Evolutionary conservation across 2,797 vertebrate genomes (phyloP), one percentile per base, ranked within the genome.

Genomic region (Pipistrellus kuhlii): DNA sequence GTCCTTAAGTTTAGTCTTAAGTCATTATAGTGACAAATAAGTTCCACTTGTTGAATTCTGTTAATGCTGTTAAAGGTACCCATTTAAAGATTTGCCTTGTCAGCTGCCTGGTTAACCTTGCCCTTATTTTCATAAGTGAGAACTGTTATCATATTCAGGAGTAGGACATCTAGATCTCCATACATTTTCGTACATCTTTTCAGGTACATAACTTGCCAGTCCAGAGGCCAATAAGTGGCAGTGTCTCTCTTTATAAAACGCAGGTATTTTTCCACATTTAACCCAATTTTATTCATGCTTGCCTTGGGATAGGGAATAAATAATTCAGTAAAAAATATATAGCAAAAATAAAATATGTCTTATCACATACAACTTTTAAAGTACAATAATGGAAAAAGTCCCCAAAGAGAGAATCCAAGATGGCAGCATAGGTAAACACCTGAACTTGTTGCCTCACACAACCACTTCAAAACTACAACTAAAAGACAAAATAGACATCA

Each of bases 111-210:
- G 14, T 98, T 98, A 5, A 97, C 98, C 97, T 98, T 98, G 94
- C 99, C 99, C 97, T 98, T 99, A 93, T 99, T 99, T 98, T 99
- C 99, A 0, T 99, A 99, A 87, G 99, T 99, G 97, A 99, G 97
- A 81, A 99, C 98, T 1, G n/a, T n/a, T 1, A 97, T 99, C 99
- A 5, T 97, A 98, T 95, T 99, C 86, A 99, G 98, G 96, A 99
- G 99, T 90, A 98, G 98, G 93, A 99, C 98, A 85, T 98, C 98
- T 0, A 98, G 98, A 12, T 98, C 98, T 23, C 98, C 44, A 77
- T 99, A 99, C 97, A 98, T 98, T 98, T 98, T 99, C 99, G 99
- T 98, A 87, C 99, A 99, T 96, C 98, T 69, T 97, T 97, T 97
- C 99, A 99, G 94, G 98, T 98, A 97, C 99, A 99, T 32, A 99